Conservation (phyloP, 2,797 vertebrate genomes). For the Sardinella longiceps region DNA sequence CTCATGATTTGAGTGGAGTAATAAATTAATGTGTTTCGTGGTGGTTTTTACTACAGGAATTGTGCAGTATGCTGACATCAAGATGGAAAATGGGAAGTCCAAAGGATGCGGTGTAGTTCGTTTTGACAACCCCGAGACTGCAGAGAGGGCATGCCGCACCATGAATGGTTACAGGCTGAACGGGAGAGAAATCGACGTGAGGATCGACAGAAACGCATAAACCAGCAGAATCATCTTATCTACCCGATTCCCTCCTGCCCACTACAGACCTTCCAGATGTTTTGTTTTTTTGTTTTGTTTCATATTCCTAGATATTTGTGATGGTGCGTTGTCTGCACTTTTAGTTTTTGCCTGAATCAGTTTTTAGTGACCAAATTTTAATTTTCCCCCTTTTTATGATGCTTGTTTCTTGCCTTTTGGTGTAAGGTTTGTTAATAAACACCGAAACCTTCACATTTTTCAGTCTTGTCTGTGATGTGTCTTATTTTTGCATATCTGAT, state of each 20-base stretch:
- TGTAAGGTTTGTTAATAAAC: constrained; percentile 81
- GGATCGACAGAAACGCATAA: constrained; percentile 95
- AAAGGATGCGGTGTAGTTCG: constrained; percentile 96
- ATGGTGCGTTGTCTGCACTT: constrained; percentile 57
- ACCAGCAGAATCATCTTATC: constrained; percentile 49
- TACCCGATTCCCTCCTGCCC: constrained; percentile 40
- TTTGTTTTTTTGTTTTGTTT: constrained; percentile 53
- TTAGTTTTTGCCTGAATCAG: constrained; percentile 64
- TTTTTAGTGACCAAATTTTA: constrained; percentile 76
- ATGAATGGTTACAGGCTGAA: constrained; percentile 96
- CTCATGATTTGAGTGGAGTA: not conserved
- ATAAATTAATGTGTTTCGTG: not conserved
- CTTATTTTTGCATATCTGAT: not conserved
- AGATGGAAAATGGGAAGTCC: constrained; percentile 98
- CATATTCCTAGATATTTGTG: constrained; percentile 60
- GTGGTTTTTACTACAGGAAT: constrained; percentile 77
- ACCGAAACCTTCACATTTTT: constrained; percentile 36
- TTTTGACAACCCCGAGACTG: constrained; percentile 93
- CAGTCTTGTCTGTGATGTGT: not conserved
- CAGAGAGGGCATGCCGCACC: constrained; percentile 91
- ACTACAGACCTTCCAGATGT: constrained; percentile 47
- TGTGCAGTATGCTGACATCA: constrained; percentile 96
- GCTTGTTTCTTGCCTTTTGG: constrained; percentile 63
- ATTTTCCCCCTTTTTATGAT: constrained; percentile 53
- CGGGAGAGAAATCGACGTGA: constrained; percentile 94